Evolutionary conservation across 2,797 vertebrate species (phyloP).

Genomic region (Sarcoramphus papa): DNA sequence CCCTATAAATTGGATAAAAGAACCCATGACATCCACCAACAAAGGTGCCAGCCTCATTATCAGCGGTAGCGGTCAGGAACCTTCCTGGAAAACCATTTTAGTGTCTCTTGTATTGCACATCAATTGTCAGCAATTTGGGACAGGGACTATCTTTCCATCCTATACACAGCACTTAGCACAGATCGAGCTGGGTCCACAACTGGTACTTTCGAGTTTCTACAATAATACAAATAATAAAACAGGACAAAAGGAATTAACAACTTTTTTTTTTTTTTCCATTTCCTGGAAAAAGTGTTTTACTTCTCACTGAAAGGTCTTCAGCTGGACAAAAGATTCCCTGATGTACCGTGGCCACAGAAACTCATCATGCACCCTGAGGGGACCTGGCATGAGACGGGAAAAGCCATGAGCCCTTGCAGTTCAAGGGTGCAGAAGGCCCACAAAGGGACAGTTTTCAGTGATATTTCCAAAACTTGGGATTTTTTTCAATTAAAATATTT

Average conservation of each 20-base stretch:
- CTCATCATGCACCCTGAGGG: neutral
- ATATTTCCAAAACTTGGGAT: neutral
- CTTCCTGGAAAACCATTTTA: constrained; percentile 14
- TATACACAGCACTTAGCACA: neutral
- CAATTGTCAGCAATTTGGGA: neutral
- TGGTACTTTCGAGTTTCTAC: neutral
- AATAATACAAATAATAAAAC: neutral
- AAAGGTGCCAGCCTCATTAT: neutral
- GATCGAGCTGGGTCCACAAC: neutral
- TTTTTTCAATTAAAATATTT: neutral
- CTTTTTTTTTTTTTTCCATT: neutral
- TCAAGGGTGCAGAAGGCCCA: neutral
- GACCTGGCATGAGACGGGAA: neutral
- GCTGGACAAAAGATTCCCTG: neutral
- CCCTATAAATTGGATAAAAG: neutral
- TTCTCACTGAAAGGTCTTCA: neutral
- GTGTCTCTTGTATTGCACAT: neutral
- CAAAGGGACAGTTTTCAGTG: neutral
- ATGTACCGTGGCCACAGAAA: neutral
- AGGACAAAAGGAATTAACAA: neutral
- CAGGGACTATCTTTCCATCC: neutral
- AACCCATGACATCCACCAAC: neutral
- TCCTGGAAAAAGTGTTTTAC: neutral
- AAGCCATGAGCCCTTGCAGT: neutral
- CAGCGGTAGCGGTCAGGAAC: neutral